Conservation (phyloP, 2,113 vertebrate species). For the Sorex araneus region DNA sequence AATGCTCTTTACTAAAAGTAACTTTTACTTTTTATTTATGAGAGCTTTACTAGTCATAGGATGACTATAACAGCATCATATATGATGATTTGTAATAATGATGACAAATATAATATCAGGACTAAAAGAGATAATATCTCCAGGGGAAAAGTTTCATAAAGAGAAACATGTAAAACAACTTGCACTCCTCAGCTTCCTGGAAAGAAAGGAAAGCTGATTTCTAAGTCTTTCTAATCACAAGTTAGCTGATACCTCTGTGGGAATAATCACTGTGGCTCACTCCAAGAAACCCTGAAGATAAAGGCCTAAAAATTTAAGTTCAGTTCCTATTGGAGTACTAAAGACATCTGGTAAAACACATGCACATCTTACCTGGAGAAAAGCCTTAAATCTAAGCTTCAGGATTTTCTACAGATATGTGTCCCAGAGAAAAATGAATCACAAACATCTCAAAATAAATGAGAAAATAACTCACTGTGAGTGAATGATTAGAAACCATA, state of each 20-base stretch:
- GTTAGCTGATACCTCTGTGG: background rate
- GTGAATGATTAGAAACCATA: background rate
- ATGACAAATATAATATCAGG: background rate
- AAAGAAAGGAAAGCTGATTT: background rate
- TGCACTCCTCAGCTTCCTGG: background rate
- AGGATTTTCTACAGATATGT: background rate
- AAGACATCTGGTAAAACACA: constrained; percentile 6
- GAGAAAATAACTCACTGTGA: constrained; percentile 15
- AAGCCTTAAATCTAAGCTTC: background rate
- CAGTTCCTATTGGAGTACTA: background rate
- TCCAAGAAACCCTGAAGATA: background rate
- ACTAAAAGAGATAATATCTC: background rate
- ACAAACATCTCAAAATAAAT: constrained; percentile 11
- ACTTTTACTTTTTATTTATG: constrained; percentile 3
- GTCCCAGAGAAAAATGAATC: constrained; percentile 10
- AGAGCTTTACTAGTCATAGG: background rate
- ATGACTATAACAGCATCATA: background rate
- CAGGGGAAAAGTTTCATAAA: background rate
- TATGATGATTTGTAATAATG: constrained; percentile 6
- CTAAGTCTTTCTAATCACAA: background rate
- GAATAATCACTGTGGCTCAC: background rate
- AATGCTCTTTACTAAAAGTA: background rate
- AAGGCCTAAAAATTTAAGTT: background rate
- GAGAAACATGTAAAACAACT: background rate
- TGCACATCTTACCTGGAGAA: background rate